Evolutionary conservation across 2,797 vertebrate species (phyloP), one percentile per base, ranked within the genome.

Genomic region (Anniella stebbinsi): DNA sequence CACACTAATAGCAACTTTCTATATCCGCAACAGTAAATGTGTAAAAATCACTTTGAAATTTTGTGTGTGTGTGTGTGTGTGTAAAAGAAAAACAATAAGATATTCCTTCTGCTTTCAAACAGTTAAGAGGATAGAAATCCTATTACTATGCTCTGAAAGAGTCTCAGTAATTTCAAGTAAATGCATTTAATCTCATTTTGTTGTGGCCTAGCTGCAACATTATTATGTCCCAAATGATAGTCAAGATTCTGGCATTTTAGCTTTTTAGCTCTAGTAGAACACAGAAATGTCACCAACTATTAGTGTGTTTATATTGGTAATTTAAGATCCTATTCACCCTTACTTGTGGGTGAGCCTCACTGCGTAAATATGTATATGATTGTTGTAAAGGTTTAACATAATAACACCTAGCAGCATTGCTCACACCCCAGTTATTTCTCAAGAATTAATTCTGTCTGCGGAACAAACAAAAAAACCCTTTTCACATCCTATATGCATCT

Each of bases 141-240:
- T 51, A 0, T 90, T 81, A 85, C 67, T 86, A 12, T 86, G 28
- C 77, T 78, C 63, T 89, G 60, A 89, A 82, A 13, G 51, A 30
- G 28, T 0, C 90, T 92, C 23, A 51, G 8, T 67, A 51, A 33
- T 1, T 45, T n/a, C n/a, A n/a, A 12, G 2, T 48, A 60, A 17
- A 21, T 60, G 38, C 2, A 60, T 10, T 81, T 60, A 11, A 38
- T 18, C 36, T 23, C n/a, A 28, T 57, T 81, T 25, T 60, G 25
- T 75, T 75, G 36, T 41, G 70, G 51, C 38, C 30, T 23, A 83
- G 80, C 81, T 88, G 30, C 45, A 66, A 88, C 54, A 84, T n/a
- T 25, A 11, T 70, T 38, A 41, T 86, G 51, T 72, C 54, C 67
- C 38, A 23, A 90, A n/a, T 0, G 86, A 66, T 2, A 85, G 25